A percentile compares a stretch with the other conserved stretches of the same genome.
phyloP scores from a whole-genome alignment of 2,113 vertebrate species.

The Catharus fuscescens region DNA sequence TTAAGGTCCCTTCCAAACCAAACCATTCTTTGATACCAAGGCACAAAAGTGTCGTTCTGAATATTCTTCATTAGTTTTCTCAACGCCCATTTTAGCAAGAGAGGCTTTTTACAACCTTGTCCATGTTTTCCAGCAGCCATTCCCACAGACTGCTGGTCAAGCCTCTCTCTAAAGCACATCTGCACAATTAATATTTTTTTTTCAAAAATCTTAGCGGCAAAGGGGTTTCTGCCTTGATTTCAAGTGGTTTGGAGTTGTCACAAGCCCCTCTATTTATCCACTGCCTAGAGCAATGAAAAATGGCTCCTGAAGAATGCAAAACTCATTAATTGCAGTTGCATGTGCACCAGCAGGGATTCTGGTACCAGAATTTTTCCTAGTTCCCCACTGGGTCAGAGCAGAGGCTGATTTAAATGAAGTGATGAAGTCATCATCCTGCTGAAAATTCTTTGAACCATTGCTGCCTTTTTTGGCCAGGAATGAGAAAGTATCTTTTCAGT shows the following conservation, averaged over 20 bases:
- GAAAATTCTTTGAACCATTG: not conserved
- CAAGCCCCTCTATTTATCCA: not conserved
- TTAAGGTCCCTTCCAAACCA: not conserved
- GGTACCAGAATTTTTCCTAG: not conserved
- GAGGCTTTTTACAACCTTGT: not conserved
- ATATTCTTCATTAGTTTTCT: not conserved
- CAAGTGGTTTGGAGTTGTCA: not conserved
- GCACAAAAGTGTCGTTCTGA: not conserved
- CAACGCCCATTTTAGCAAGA: not conserved
- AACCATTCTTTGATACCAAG: not conserved
- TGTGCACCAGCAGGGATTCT: not conserved
- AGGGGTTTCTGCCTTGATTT: not conserved
- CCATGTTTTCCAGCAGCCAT: not conserved
- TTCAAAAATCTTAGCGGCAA: not conserved
- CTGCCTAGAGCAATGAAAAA: not conserved
- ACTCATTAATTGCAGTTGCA: not conserved
- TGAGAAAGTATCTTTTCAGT: not conserved
- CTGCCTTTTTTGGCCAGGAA: not conserved
- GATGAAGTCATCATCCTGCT: not conserved
- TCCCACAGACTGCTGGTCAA: not conserved
- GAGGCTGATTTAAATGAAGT: not conserved
- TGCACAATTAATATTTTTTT: not conserved
- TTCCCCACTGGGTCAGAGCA: not conserved
- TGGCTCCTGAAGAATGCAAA: not conserved
- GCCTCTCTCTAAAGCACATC: not conserved